phyloP scores from a whole-genome alignment of 2,797 vertebrate species.

The Hybognathus amarus region DNA sequence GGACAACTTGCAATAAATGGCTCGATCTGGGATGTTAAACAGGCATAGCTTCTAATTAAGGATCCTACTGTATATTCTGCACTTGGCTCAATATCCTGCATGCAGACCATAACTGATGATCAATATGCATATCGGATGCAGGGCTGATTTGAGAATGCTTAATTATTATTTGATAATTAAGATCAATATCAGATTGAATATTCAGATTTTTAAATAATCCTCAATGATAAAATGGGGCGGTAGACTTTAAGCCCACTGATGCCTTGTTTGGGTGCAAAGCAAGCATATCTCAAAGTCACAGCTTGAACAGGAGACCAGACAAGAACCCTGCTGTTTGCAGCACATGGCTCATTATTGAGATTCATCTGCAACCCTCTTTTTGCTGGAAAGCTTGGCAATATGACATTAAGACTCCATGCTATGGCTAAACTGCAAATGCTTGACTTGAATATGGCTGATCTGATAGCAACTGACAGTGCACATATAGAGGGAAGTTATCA shows the following conservation, averaged over 20 bases:
- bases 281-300: conserved; percentile 21
- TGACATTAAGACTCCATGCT: conserved; percentile 1
- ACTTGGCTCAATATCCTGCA: background rate
- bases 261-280: conserved; percentile 32
- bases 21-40: background rate
- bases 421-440: conserved; percentile 1
- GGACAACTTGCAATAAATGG: background rate
- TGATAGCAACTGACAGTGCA: background rate
- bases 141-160: conserved; percentile 24
- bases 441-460: background rate
- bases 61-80: background rate
- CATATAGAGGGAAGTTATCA: background rate
- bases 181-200: no score
- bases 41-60: background rate
- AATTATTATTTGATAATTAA: no score
- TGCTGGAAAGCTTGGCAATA: conserved; percentile 6
- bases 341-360: conserved; percentile 37
- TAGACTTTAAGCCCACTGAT: conserved; percentile 12
- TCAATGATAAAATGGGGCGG: background rate
- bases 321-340: conserved; percentile 26
- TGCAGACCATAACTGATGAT: background rate
- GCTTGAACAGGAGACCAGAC: conserved; percentile 33
- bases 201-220: conserved; percentile 9
- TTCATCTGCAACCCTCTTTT: conserved; percentile 25
- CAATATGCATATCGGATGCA: background rate